Percentiles rank a stretch among this genome's conserved stretches.
These are phyloP conservation scores for Pantherophis vulpinus DNA, from an alignment of 2,797 vertebrate species.

Conservation along the genomic window DNA sequence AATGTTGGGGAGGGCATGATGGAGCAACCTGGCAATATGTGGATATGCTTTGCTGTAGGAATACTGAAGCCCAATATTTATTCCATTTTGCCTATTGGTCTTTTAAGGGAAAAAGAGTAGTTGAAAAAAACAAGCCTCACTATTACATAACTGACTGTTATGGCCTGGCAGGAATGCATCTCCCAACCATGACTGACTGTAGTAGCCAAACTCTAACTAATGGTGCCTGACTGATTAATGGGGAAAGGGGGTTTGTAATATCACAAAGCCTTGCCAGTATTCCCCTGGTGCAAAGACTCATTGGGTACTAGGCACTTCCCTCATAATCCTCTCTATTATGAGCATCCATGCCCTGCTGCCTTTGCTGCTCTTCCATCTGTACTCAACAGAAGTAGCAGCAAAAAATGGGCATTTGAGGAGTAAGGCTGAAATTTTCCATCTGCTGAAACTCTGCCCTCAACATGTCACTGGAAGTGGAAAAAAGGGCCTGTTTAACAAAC, in stretches of 20 bases:
- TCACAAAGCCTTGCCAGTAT: background rate
- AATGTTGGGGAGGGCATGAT: background rate
- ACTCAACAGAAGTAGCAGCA: background rate
- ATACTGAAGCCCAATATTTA: background rate
- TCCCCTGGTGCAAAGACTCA: background rate
- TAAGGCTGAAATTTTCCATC: background rate
- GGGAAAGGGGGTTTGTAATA: background rate
- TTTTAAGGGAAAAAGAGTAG: background rate
- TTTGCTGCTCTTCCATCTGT: background rate
- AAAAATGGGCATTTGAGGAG: background rate
- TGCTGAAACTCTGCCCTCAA: background rate
- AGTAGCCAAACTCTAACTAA: background rate
- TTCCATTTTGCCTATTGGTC: background rate
- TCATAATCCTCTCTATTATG: background rate
- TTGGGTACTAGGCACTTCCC: background rate
- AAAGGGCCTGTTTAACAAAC: background rate
- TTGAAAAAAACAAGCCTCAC: background rate
- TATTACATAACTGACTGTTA: background rate
- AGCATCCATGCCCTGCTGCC: background rate
- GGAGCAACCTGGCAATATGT: background rate
- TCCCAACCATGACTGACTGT: background rate
- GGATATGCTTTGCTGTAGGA: background rate
- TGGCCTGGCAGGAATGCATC: background rate
- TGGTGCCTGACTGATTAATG: background rate
- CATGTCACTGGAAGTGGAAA: background rate